These are phyloP conservation scores for Isoperla grammatica DNA, from an alignment of 2,888 invertebrate species.

Conservation along the genomic window DNA sequence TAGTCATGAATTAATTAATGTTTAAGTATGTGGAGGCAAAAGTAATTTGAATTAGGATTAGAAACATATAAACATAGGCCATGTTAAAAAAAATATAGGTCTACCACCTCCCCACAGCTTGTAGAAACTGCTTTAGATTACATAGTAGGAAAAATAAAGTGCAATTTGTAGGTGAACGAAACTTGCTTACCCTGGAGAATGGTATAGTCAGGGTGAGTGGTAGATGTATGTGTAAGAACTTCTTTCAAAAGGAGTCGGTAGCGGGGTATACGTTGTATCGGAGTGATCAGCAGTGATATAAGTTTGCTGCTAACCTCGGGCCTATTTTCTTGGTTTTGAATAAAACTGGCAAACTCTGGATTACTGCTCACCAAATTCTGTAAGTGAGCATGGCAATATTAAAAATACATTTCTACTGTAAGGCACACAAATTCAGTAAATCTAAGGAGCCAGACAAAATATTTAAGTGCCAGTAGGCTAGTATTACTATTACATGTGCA, in stretches of 20 bases:
- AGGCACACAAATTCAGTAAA: conserved; percentile 24
- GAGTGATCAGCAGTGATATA: conserved; percentile 66
- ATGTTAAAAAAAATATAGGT: too few species aligned
- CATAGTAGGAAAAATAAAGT: too few species aligned
- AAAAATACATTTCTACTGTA: background rate
- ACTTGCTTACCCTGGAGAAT: conserved; percentile 46
- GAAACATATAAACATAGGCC: too few species aligned
- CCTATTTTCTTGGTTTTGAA: conserved; percentile 58
- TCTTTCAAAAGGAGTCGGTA: conserved; percentile 67
- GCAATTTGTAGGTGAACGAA: too few species aligned
- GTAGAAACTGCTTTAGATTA: too few species aligned
- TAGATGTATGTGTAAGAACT: conserved; percentile 55
- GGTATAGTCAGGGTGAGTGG: conserved; percentile 52
- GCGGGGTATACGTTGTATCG: conserved; percentile 72
- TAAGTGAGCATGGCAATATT: conserved; percentile 24
- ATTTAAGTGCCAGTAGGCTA: background rate
- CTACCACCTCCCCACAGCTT: too few species aligned
- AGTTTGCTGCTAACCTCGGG: conserved; percentile 66
- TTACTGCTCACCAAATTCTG: conserved; percentile 50
- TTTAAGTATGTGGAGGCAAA: too few species aligned
- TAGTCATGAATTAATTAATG: too few species aligned
- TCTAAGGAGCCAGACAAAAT: conserved; percentile 20
- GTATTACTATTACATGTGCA: too few species aligned
- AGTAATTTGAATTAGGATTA: too few species aligned
- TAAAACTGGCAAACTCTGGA: conserved; percentile 49